Base-by-base conservation (phyloP, 1,140 invertebrate genomes). In the Oedothorax gibbosus region DNA sequence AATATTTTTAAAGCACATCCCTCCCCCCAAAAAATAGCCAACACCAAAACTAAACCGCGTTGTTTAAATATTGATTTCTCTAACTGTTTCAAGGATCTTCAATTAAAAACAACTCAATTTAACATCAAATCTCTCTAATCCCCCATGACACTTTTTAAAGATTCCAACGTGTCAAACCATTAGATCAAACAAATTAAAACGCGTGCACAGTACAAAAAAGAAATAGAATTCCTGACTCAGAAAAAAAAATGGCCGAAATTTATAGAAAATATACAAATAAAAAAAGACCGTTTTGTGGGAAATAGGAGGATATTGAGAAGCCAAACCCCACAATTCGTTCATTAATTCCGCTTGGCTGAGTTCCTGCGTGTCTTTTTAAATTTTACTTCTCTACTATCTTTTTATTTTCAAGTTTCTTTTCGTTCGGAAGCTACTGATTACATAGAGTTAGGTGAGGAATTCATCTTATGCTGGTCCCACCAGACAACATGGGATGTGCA, bases 311-410 rank as follows among this genome's bases (percentile, higher is more conserved):
- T 66, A 79, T 68, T 56, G 60, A 77, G 77, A 79, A 68, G 18
- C 66, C 77, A 79, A 65, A 79, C 60, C 64, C 77, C 54, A 21
- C 51, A 79, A 79, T 79, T 79, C 77, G 50, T 79, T 79, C 77
- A 79, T 79, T 79, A 79, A 79, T 79, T 79, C 77, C 77, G 77
- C 77, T 79, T 66, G 50, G 77, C 64, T 79, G 77, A 15, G 21
- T 79, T 35, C 77, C 56, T 57, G 71, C n/a, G 7, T 73, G 50
- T 77, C 76, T 66, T 64, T 64, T 68, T 54, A 79, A 79, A 66
- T 66, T 79, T 66, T 66, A 79, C 68, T 79, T 79, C 20, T 9
- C 64, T 78, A 50, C 10, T 15, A 15, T 64, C 14, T 77, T 56
- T 64, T 64, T 65, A 64, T 77, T n/a, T 77, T 77, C n/a, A 11